Percentiles rank a stretch among this genome's conserved stretches.
phyloP scores from a whole-genome alignment of 2,888 invertebrate species.

The Apodemia hepburni region DNA sequence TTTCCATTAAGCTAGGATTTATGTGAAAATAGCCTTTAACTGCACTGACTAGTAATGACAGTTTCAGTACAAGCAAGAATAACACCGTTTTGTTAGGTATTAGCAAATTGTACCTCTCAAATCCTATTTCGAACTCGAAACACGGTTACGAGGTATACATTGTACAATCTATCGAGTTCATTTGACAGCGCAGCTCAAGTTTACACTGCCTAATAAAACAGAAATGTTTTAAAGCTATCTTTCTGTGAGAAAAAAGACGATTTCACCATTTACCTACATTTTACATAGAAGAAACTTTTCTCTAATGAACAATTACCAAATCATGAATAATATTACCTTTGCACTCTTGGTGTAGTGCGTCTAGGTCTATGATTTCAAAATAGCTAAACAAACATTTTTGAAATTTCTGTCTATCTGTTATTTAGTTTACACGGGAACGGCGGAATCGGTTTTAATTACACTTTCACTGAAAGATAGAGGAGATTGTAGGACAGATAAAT shows the following conservation, averaged over 20 bases:
- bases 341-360: not conserved
- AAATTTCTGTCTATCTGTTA: too few species aligned
- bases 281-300: not conserved
- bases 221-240: not conserved
- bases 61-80: constrained; percentile 47
- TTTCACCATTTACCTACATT: not conserved
- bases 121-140: constrained; percentile 41
- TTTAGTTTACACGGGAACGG: too few species aligned
- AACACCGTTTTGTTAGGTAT: constrained; percentile 47
- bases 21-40: not conserved
- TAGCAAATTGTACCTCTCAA: constrained; percentile 64
- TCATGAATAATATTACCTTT: not conserved
- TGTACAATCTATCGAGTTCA: constrained; percentile 38
- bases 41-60: constrained; percentile 44
- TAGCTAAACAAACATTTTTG: too few species aligned
- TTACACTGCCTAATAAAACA: not conserved
- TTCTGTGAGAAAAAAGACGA: not conserved
- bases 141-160: constrained; percentile 31
- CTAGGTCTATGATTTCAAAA: too few species aligned
- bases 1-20: not conserved
- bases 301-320: not conserved
- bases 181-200: constrained; percentile 28
- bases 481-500: too few species aligned
- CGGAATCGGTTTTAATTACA: too few species aligned
- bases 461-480: too few species aligned